Evolutionary conservation across 2,888 invertebrate species (phyloP).

Genomic region (Mycogona germanica): DNA sequence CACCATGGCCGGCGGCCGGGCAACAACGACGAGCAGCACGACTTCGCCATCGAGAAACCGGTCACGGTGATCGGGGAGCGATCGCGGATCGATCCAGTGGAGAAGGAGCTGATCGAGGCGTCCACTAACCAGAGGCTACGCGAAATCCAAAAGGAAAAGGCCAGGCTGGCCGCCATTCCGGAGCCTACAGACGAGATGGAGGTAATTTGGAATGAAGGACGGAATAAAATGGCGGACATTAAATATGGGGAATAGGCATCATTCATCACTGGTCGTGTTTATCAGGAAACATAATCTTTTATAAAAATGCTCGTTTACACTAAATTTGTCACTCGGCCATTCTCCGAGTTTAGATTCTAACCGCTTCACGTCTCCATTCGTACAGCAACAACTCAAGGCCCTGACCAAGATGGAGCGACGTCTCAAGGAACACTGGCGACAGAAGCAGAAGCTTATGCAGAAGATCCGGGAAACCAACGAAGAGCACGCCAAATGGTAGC

Average conservation of each 20-base stretch:
- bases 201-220: neutral
- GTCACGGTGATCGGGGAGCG: conserved; percentile 12
- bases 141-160: conserved; percentile 1
- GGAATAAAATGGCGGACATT: too few species aligned
- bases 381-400: conserved; percentile 2
- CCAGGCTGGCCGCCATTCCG: neutral
- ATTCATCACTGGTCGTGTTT: too few species aligned
- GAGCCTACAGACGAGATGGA: conserved; percentile 6
- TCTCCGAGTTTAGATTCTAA: too few species aligned
- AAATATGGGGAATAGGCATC: too few species aligned
- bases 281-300: too few species aligned
- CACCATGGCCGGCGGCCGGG: neutral
- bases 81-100: conserved; percentile 10
- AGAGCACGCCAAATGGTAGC: neutral
- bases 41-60: conserved; percentile 10
- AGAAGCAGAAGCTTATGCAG: conserved; percentile 8
- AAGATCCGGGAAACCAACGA: neutral
- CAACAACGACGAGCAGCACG: neutral
- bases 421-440: conserved; percentile 7
- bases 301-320: too few species aligned
- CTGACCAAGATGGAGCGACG: conserved; percentile 5
- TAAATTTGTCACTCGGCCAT: too few species aligned
- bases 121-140: conserved; percentile 5
- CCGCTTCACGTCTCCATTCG: too few species aligned
- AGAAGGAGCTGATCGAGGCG: conserved; percentile 6